phyloP scores from a whole-genome alignment of 2,797 vertebrate genomes.

The Muscicapa comitata region DNA sequence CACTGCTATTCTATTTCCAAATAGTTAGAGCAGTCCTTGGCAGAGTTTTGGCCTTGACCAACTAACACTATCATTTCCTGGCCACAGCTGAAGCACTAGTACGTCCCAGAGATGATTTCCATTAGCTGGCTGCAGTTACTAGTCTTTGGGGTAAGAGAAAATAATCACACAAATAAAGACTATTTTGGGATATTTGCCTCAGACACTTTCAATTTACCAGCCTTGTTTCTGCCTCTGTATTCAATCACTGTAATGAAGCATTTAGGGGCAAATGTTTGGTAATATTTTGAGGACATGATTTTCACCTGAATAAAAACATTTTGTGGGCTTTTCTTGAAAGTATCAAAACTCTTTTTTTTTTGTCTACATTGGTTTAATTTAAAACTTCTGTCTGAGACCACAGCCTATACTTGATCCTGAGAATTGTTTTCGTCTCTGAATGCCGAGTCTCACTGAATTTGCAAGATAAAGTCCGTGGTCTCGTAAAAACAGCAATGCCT shows the following conservation, averaged over 20 bases:
- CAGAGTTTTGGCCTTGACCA: background rate
- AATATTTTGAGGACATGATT: background rate
- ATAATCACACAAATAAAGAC: background rate
- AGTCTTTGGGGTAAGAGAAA: background rate
- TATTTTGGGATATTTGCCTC: background rate
- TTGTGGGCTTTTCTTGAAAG: background rate
- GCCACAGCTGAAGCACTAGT: background rate
- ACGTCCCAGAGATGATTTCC: background rate
- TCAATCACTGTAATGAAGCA: background rate
- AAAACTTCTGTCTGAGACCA: background rate
- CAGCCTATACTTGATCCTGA: background rate
- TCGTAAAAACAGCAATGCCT: background rate
- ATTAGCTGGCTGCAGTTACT: no score
- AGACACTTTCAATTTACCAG: background rate
- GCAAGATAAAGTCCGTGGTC: background rate
- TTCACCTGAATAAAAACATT: background rate
- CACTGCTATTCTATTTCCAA: background rate
- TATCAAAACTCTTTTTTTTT: background rate
- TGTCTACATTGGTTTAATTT: background rate
- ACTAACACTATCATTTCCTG: background rate
- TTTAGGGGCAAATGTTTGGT: background rate
- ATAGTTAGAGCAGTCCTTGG: background rate
- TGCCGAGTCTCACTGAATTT: background rate
- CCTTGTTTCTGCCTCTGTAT: background rate
- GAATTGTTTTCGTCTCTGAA: background rate